Evolutionary conservation across 2,113 vertebrate genomes (phyloP), one percentile per base, ranked within the genome.

Genomic region (Nycticorax nycticorax): DNA sequence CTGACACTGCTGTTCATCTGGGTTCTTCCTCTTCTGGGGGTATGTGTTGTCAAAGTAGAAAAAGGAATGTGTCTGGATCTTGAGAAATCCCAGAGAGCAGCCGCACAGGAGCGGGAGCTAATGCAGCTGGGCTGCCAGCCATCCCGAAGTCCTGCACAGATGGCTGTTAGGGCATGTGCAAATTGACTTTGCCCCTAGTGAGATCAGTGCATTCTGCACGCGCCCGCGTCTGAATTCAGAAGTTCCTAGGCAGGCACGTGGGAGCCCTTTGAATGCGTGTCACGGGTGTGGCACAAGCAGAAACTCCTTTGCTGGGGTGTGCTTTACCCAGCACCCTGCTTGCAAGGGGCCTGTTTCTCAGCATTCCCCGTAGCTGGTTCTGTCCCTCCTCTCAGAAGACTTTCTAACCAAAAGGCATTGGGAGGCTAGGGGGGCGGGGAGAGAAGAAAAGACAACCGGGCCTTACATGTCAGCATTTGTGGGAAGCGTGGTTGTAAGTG

Each of bases 1-100:
- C 50, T 63, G 73, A 66, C 52, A 4, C 7, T n/a, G 64, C 77
- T 77, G 24, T 62, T 91, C 8, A 5, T 55, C 74, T 88, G 74
- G 20, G 43, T 60, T 78, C 74, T 64, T 87, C 77, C 37, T 83
- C 92, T 53, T 85, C 57, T 75, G 39, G 28, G 30, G 68, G 45
- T 14, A 8, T 4, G 18, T 41, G 53, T 56, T 80, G 57, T 84
- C 72, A 17, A 21, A 77, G 80, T 30, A 64, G 82, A 14, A 41
- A 62, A 79, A 92, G 79, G 72, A 86, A 83, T 74, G 94, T 27
- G 66, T 88, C 85, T 93, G 59, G 72, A 86, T 83, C 83, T 71
- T 17, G 1, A 41, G 71, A 68, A 90, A 93, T 88, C 33, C 85
- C 83, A 88, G 88, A 37, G 79, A 73, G 91, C 88, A 92, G 71